Base-by-base conservation (phyloP, 1,140 invertebrate species). In the Pseudobourletiella spinata region DNA sequence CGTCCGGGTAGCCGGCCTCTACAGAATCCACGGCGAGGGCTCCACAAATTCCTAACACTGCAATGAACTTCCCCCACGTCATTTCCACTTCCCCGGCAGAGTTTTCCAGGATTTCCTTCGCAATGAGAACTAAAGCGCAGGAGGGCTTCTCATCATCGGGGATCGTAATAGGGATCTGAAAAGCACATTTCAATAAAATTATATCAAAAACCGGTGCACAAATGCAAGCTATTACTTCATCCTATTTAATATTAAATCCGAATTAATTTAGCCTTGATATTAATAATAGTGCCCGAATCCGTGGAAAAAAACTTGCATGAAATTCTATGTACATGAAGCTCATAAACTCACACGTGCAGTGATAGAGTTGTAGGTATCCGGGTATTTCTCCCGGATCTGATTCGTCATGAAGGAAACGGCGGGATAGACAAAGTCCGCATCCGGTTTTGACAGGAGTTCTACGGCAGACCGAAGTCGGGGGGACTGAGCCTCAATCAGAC, bases 381-480 rank as follows among this genome's bases (percentile, higher is more conserved):
- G 61, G 28, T 67, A 67, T 43, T 63, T 67, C 1, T 57, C 35
- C 43, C 61, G 15, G 30, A 63, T 42, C 26, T 69, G 39, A 54
- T 66, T 65, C 1, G 67, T 56, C 14, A 69, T 56, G 35, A 64
- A 69, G n/a, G 50, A 48, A 26, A 69, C 60, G 22, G 59, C 61
- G 26, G 68, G 68, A 57, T 63, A 69, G 4, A 69, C 54, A 35
- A 64, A 64, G 43, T 69, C 68, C 6, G 64, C 68, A 22, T 69
- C 68, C 0, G 68, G 68, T 54, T 69, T 69, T 14, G 64, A 65
- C 0, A 69, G 52, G 1, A 69, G 54, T 51, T 69, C 68, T n/a
- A 69, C 68, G n/a, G 68, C 68, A 25, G 68, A 69, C 11, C 68
- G 44, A 3, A 69, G 58, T 29, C 68, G 52, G 4, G 68, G 68